Percentiles rank a stretch among this genome's conserved stretches.
Conservation (phyloP, 2,113 vertebrate species). For the Columba livia region DNA sequence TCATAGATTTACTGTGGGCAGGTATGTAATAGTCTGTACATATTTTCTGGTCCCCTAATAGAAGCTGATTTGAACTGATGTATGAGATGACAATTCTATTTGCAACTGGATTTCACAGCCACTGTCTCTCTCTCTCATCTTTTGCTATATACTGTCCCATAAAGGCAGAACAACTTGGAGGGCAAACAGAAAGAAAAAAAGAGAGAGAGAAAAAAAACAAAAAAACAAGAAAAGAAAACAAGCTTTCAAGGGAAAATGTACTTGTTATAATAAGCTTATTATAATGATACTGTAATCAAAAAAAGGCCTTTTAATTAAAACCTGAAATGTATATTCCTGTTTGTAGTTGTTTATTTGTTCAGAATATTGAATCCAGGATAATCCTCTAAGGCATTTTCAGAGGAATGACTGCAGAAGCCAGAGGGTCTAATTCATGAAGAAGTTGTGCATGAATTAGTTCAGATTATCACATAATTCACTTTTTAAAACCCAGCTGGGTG, state of each 20-base stretch:
- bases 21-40: neutral
- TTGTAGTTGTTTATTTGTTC: slow-evolving; percentile 30
- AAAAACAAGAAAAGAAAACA: neutral
- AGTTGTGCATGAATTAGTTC: neutral
- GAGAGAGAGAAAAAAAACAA: neutral
- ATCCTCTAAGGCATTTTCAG: slow-evolving; percentile 62
- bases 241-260: neutral
- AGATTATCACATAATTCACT: slow-evolving; percentile 47
- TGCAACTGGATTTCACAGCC: neutral
- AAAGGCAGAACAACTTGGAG: neutral
- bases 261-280: slow-evolving; percentile 31
- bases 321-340: neutral
- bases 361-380: slow-evolving; percentile 52
- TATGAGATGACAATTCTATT: neutral
- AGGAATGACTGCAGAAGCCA: slow-evolving; percentile 48
- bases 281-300: neutral
- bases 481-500: neutral
- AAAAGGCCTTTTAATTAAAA: slow-evolving; percentile 53
- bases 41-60: neutral
- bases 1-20: neutral
- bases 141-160: neutral
- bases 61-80: neutral
- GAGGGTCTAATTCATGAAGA: neutral
- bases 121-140: neutral
- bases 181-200: neutral